phyloP scores from a whole-genome alignment of 2,888 invertebrate genomes.

The Tryphoninae sp. region DNA sequence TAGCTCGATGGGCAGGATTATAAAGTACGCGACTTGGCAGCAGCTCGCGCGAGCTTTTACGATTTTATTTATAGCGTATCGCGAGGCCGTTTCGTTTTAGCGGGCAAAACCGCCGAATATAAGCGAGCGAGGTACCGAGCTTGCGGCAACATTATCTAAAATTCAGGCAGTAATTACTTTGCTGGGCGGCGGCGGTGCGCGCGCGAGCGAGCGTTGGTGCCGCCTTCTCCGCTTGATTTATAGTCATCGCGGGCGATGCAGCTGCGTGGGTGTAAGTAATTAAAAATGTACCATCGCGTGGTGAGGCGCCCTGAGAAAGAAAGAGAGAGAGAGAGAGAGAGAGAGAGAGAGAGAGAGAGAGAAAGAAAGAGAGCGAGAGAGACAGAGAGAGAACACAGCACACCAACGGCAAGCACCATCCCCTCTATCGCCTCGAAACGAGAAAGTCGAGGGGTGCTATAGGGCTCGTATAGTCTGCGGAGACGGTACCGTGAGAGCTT shows the following conservation, averaged over 20 bases:
- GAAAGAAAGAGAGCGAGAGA: background rate
- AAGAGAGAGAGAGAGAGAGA: constrained; percentile 7
- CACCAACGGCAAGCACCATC: constrained; percentile 29
- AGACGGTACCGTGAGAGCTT: constrained; percentile 60
- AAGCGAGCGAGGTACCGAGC: constrained; percentile 72
- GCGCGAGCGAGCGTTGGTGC: constrained; percentile 64
- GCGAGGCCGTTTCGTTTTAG: constrained; percentile 59
- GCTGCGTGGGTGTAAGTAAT: constrained; percentile 82
- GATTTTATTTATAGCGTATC: constrained; percentile 64
- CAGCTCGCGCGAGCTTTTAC: constrained; percentile 54
- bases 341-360: constrained; percentile 5
- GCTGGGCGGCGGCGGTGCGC: constrained; percentile 77
- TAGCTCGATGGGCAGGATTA: constrained; percentile 23
- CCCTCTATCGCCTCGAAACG: constrained; percentile 30
- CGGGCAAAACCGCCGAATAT: constrained; percentile 56
- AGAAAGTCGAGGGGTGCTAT: constrained; percentile 56
- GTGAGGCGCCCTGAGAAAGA: constrained; percentile 68
- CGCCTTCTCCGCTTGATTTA: constrained; percentile 78
- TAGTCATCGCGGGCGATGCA: constrained; percentile 81
- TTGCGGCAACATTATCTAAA: constrained; percentile 82
- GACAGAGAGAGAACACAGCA: constrained; percentile 28
- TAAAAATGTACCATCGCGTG: constrained; percentile 82
- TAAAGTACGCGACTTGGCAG: constrained; percentile 55
- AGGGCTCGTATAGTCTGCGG: constrained; percentile 40
- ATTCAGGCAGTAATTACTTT: constrained; percentile 82